These are phyloP conservation scores for Sus scrofa DNA, from an alignment of 2,113 vertebrate species.

Conservation along the genomic window T2T-Sscrofa CM000812.6:144075001-144075500, in stretches of 20 bases:
- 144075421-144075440: background rate
- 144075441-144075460: background rate
- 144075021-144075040: background rate
- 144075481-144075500: background rate
- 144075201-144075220: background rate
- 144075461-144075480: background rate
- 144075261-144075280: background rate
- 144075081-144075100: background rate
- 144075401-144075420: background rate
- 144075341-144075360: background rate
- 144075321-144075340: background rate
- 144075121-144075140: conserved; percentile 8
- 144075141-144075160: background rate
- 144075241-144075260: background rate
- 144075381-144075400: conserved; percentile 1
- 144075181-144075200: conserved; percentile 47
- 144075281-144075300: background rate
- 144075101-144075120: background rate
- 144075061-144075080: background rate
- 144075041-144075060: background rate
- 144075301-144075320: background rate
- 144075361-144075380: background rate
- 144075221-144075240: background rate
- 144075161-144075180: background rate
- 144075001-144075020: conserved; percentile 25